Conservation (phyloP, 2,888 invertebrate genomes). For the Oithona nana region DNA sequence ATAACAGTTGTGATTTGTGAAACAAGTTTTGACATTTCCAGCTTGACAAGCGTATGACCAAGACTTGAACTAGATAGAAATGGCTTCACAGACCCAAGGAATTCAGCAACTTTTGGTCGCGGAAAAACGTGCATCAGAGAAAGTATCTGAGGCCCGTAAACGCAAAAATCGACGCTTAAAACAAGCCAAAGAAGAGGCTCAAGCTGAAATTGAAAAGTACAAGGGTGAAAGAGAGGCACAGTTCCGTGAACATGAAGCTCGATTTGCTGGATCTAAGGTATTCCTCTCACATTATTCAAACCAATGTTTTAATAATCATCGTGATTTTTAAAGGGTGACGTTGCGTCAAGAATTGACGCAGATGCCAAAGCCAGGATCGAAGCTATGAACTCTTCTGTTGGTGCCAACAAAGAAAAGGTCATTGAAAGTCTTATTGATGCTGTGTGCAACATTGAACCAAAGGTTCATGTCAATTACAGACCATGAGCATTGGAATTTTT, state of each 20-base stretch:
- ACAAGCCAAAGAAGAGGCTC: constrained; percentile 98
- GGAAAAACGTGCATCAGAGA: constrained; percentile 94
- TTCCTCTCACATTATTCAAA: too few species aligned
- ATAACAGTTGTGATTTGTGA: too few species aligned
- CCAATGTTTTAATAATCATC: too few species aligned
- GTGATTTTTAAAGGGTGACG: constrained; percentile 77
- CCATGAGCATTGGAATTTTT: too few species aligned
- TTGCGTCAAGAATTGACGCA: constrained; percentile 72
- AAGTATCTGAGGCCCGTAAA: constrained; percentile 94
- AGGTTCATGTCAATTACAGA: constrained; percentile 14
- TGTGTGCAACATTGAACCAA: constrained; percentile 13
- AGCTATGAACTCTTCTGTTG: constrained; percentile 64
- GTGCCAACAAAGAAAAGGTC: constrained; percentile 55
- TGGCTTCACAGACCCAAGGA: constrained; percentile 98
- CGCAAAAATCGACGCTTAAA: constrained; percentile 91
- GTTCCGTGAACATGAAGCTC: constrained; percentile 33
- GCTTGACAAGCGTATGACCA: too few species aligned
- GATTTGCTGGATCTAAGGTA: constrained; percentile 48
- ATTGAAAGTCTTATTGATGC: constrained; percentile 21
- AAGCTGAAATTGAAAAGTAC: constrained; percentile 93
- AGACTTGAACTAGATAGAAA: too few species aligned
- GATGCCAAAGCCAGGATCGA: constrained; percentile 66
- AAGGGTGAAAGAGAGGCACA: constrained; percentile 76
- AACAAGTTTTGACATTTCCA: too few species aligned
- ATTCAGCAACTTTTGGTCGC: constrained; percentile 94